Percentiles rank a stretch among this genome's conserved stretches.
phyloP scores from a whole-genome alignment of 2,888 invertebrate species.

The Andrena minutula region DNA sequence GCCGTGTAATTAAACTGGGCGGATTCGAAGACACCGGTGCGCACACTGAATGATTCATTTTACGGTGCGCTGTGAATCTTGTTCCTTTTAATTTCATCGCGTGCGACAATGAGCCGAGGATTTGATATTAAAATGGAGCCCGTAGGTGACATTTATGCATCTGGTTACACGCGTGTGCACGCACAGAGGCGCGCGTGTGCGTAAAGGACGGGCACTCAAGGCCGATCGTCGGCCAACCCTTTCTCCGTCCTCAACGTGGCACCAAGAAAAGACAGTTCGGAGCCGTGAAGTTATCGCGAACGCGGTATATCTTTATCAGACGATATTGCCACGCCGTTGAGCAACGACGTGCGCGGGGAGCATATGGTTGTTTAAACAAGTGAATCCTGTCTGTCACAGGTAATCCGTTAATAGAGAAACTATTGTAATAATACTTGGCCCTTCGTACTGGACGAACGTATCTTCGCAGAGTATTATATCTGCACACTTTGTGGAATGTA shows the following conservation, averaged over 20 bases:
- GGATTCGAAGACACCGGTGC: not conserved
- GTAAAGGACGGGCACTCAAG: slow-evolving; percentile 76
- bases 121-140: slow-evolving; percentile 37
- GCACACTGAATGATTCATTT: not conserved
- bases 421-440: not conserved
- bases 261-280: slow-evolving; percentile 55
- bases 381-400: not conserved
- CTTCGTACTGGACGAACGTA: not conserved
- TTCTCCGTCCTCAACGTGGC: slow-evolving; percentile 60
- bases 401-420: not conserved
- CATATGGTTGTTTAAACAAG: slow-evolving; percentile 29
- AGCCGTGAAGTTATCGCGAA: slow-evolving; percentile 50
- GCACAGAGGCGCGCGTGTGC: slow-evolving; percentile 57
- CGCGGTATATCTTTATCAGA: slow-evolving; percentile 55
- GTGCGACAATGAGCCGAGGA: not conserved
- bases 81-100: not conserved
- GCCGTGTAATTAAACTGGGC: not conserved
- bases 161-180: slow-evolving; percentile 45
- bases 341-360: slow-evolving; percentile 21
- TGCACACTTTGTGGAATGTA: not conserved
- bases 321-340: slow-evolving; percentile 12
- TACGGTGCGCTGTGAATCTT: not conserved
- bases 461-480: not conserved
- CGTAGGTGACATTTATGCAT: slow-evolving; percentile 47
- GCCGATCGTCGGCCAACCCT: slow-evolving; percentile 73